A percentile compares a stretch with the other conserved stretches of the same genome.
phyloP scores from a whole-genome alignment of 2,888 invertebrate genomes.

The Meiosimyza decipiens region DNA sequence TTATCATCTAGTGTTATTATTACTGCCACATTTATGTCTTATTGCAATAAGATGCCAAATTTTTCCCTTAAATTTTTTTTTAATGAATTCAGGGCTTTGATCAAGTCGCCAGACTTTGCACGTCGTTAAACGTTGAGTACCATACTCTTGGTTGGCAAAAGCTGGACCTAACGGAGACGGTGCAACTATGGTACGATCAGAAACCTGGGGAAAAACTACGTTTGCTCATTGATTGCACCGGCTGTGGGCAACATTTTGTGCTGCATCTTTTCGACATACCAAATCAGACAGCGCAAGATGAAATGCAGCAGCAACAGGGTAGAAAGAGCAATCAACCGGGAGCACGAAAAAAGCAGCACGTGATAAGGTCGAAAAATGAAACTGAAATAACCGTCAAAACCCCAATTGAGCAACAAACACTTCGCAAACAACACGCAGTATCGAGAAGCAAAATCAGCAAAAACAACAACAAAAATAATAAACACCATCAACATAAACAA shows the following conservation, averaged over 20 bases:
- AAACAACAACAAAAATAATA: constrained; percentile 23
- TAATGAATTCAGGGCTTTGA: constrained; percentile 69
- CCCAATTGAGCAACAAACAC: not conserved
- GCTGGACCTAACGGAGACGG: constrained; percentile 83
- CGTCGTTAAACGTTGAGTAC: constrained; percentile 71
- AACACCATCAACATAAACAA: constrained; percentile 9
- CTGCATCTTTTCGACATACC: constrained; percentile 70
- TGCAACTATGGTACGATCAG: constrained; percentile 77
- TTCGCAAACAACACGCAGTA: not conserved
- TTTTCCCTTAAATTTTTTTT: no score
- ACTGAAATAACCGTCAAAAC: not conserved
- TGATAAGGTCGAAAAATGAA: not conserved
- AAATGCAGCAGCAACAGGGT: not conserved
- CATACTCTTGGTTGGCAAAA: constrained; percentile 86
- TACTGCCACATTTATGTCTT: no score
- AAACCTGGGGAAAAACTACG: constrained; percentile 72
- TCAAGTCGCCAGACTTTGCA: constrained; percentile 71
- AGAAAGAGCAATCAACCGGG: not conserved
- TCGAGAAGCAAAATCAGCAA: constrained; percentile 9
- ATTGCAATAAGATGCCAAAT: no score
- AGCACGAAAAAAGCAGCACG: not conserved
- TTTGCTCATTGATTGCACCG: constrained; percentile 86
- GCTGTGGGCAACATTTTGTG: constrained; percentile 80
- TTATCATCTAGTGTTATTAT: no score
- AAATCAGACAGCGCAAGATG: constrained; percentile 1